These are phyloP conservation scores for Coenonympha glycerion DNA, from an alignment of 2,888 invertebrate species.

Conservation along the genomic window DNA sequence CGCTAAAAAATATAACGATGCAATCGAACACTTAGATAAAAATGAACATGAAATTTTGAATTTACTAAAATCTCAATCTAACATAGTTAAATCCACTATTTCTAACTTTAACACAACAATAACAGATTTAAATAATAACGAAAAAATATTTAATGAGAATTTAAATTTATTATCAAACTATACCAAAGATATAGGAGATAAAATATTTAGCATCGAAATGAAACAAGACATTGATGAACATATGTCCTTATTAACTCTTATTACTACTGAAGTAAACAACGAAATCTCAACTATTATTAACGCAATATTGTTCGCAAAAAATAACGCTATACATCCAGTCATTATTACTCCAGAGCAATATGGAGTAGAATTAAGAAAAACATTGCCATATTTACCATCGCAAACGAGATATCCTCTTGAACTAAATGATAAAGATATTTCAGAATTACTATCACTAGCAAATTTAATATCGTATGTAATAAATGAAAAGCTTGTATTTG, in stretches of 20 bases:
- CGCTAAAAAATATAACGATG: too few relatives aligned
- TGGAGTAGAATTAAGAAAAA: constrained; percentile 22
- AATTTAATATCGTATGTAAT: constrained; percentile 19
- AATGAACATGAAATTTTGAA: too few relatives aligned
- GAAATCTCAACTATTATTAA: constrained; percentile 27
- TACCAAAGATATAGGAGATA: constrained; percentile 19
- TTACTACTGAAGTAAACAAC: constrained; percentile 25
- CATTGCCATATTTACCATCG: constrained; percentile 23
- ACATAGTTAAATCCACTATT: constrained; percentile 23
- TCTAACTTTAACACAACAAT: constrained; percentile 25
- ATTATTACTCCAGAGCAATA: constrained; percentile 24
- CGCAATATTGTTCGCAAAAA: constrained; percentile 25
- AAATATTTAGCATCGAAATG: constrained; percentile 23
- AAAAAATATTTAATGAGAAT: constrained; percentile 26
- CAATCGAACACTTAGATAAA: too few relatives aligned
- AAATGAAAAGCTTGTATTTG: constrained; percentile 24
- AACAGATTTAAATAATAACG: constrained; percentile 22
- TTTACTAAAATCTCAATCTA: constrained; percentile 19
- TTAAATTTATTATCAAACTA: constrained; percentile 21
- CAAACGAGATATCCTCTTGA: constrained; percentile 22
- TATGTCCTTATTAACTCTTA: constrained; percentile 25
- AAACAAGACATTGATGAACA: constrained; percentile 28
- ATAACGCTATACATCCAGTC: constrained; percentile 26
- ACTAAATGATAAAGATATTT: constrained; percentile 9
- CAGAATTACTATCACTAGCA: constrained; percentile 17